Evolutionary conservation across 2,113 vertebrate genomes (phyloP), one percentile per base, ranked within the genome.

Genomic region (Larimichthys polyactis): DNA sequence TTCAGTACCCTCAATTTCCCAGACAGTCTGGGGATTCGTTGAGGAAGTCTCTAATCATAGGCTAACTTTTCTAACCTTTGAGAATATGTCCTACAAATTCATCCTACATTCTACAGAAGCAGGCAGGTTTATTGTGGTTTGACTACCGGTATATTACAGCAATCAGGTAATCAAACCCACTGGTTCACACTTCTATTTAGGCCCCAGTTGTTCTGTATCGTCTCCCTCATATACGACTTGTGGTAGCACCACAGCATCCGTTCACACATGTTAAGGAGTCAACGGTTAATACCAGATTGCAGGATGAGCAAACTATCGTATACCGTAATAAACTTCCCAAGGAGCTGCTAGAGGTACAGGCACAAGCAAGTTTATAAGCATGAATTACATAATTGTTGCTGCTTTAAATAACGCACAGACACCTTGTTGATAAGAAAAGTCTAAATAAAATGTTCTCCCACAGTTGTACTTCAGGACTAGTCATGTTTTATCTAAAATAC

Each of bases 191-290:
- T 10, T 29, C 27, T 12, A 63, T 72, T 55, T 8, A 46, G 51
- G 48, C 19, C 58, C 27, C 1, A 2, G 64, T 3, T 69, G 7
- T 24, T 65, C 17, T 0, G 58, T 75, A 66, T 55, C 60, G 17
- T 82, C 71, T 71, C 73, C 70, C 27, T 59, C 17, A 65, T 77
- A 22, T 48, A 64, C 29, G 81, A 49, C 62, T 1, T 43, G 67
- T 55, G 59, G 54, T 70, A 5, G 54, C 58, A 52, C 77, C 75
- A 12, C 76, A 80, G 54, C 79, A 85, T 91, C 84, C 65, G 73
- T 77, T 89, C 85, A 76, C 81, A 90, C 46, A 55, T 17, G 66
- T 40, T 32, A 14, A 49, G 36, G 44, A 58, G 64, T 17, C 36
- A 54, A n/a, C 57, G 16, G 4, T 69, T 46, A 12, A 48, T 27